Percentiles rank a stretch among this genome's conserved stretches.
These are phyloP conservation scores for Crioceris asparagi DNA, from an alignment of 2,888 invertebrate genomes.

Conservation along the genomic window DNA sequence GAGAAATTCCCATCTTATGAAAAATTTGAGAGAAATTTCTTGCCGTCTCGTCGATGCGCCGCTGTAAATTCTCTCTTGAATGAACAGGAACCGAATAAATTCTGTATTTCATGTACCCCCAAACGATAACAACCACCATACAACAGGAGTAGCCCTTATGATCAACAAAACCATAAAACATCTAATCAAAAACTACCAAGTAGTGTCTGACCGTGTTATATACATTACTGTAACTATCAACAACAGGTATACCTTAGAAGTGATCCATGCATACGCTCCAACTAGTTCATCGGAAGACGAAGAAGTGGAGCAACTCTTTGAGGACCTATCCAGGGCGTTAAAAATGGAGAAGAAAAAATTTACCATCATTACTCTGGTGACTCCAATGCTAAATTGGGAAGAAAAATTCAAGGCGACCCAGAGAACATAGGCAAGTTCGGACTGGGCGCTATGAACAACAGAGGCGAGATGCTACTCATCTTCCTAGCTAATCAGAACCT, in stretches of 20 bases:
- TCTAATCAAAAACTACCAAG: constrained; percentile 3
- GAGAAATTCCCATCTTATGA: too few relatives aligned
- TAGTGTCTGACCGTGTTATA: too few relatives aligned
- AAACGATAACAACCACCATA: constrained; percentile 1
- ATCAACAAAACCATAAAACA: constrained; percentile 1
- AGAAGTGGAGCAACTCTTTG: constrained; percentile 7
- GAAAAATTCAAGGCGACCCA: constrained; percentile 2
- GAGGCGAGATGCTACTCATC: constrained; percentile 6
- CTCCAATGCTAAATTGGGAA: constrained; percentile 10
- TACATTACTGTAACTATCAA: too few relatives aligned
- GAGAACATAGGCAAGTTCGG: constrained; percentile 8
- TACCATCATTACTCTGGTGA: constrained; percentile 8
- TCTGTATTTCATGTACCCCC: too few relatives aligned
- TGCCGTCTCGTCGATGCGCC: too few relatives aligned
- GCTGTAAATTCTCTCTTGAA: too few relatives aligned
- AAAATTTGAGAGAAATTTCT: too few relatives aligned
- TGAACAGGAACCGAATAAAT: too few relatives aligned
- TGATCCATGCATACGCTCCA: constrained; percentile 7
- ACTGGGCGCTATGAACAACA: constrained; percentile 7
- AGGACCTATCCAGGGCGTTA: constrained; percentile 7
- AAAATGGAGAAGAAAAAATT: constrained; percentile 5
- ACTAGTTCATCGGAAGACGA: constrained; percentile 8
- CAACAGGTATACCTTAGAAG: too few relatives aligned
- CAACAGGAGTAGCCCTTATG: constrained; percentile 1
- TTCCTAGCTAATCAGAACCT: too few relatives aligned